Percentiles rank a stretch among this genome's conserved stretches.
These are phyloP conservation scores for Amblyjoppa fuscipennis DNA, from an alignment of 2,888 invertebrate species.

Conservation along the genomic window DNA sequence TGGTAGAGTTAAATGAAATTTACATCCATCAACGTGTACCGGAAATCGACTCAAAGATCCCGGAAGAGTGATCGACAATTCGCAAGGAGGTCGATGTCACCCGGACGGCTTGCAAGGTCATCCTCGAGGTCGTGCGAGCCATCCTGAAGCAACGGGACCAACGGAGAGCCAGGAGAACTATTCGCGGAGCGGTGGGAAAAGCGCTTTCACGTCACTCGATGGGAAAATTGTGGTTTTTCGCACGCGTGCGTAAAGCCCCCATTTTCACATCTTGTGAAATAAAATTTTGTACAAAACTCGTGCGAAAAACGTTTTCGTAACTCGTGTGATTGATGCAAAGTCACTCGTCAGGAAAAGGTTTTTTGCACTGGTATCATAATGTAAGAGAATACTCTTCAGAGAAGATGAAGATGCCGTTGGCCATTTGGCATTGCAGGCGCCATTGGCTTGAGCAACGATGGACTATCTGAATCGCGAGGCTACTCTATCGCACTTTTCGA, in stretches of 20 bases:
- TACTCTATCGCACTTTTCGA: no score
- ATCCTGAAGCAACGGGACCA: constrained; percentile 52
- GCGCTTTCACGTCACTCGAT: constrained; percentile 68
- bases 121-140: constrained; percentile 77
- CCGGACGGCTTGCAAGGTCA: constrained; percentile 69
- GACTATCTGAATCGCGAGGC: constrained; percentile 62
- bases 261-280: no score
- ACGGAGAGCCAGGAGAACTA: constrained; percentile 76
- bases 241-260: no score
- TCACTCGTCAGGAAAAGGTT: no score
- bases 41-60: constrained; percentile 71
- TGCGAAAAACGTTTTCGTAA: no score
- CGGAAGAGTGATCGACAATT: constrained; percentile 68
- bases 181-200: constrained; percentile 69
- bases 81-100: constrained; percentile 71
- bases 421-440: constrained; percentile 67
- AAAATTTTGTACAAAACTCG: no score
- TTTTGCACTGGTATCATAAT: no score
- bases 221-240: no score
- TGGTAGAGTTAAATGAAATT: no score
- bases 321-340: no score
- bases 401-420: constrained; percentile 73
- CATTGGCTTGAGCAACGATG: constrained; percentile 66
- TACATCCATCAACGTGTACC: constrained; percentile 58
- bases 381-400: constrained; percentile 55